Conservation (phyloP, 2,888 invertebrate genomes). For the Trichogramma dendrolimi region DNA sequence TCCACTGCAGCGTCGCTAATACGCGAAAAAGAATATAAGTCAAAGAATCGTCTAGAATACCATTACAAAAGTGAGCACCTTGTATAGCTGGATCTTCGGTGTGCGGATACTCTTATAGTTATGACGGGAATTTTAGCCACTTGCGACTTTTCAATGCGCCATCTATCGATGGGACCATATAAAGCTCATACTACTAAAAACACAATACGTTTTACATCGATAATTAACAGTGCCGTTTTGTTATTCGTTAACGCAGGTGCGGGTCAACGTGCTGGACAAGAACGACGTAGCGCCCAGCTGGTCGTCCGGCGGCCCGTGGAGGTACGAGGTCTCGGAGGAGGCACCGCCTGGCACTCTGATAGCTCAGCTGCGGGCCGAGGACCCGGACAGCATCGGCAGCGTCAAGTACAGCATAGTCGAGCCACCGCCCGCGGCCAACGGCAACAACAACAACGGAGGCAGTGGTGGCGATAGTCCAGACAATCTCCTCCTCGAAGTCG, state of each 20-base stretch:
- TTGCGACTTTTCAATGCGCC: no score
- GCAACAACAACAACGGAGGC: slow-evolving; percentile 6
- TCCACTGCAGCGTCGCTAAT: no score
- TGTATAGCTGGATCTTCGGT: no score
- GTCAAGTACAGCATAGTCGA: slow-evolving; percentile 70
- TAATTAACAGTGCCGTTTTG: slow-evolving; percentile 1
- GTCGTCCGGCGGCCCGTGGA: slow-evolving; percentile 64
- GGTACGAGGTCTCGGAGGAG: slow-evolving; percentile 79
- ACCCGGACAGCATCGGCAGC: slow-evolving; percentile 79
- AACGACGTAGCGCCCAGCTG: slow-evolving; percentile 94
- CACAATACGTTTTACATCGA: background rate
- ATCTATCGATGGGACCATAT: no score
- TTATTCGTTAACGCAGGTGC: slow-evolving; percentile 64
- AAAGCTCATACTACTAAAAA: background rate
- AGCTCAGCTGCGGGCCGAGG: slow-evolving; percentile 72
- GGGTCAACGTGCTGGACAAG: slow-evolving; percentile 79
- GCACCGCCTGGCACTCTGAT: slow-evolving; percentile 76
- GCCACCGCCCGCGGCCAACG: slow-evolving; percentile 41
- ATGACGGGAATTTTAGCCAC: no score
- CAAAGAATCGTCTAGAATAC: no score
- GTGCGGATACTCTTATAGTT: no score
- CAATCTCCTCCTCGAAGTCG: background rate
- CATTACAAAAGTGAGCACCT: no score
- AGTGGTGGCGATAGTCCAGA: background rate
- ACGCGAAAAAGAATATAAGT: no score